Base-by-base conservation (phyloP, 1,140 invertebrate genomes). In the Cecropterus lyciades region DNA sequence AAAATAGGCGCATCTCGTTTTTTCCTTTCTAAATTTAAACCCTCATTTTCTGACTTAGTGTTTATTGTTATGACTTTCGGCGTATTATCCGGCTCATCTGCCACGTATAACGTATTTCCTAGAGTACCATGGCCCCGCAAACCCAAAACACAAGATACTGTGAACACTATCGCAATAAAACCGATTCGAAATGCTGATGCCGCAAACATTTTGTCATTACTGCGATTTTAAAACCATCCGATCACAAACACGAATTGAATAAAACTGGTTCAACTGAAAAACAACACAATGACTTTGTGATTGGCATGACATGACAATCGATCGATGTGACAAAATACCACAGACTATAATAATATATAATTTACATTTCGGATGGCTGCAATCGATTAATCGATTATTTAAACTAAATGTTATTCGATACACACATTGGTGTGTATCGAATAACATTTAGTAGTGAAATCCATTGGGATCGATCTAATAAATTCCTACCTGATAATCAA, bases 181-280 rank as follows among this genome's bases (percentile, higher is more conserved):
- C 75, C 66, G 65, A 85, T 70, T 79, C 77, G 64, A 78, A 72
- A 80, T 80, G 74, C 72, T 80, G 84, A 80, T 68, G 69, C 53
- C 72, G 80, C 73, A 74, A 84, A 82, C 89, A 91, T 91, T 85
- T 91, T 91, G 85, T 80, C 67, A 86, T 89, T 83, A 91, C 85
- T 87, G 80, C 84, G 81, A 84, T 68, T 72, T 71, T 67, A 69
- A 73, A 72, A 56, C 68, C 79, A 79, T 68, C 76, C 73, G 62
- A 57, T 46, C 72, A 51, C 69, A 71, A 69, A 63, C 65, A 60
- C 64, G 70, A 80, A 70, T 78, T 71, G 67, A 76, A 74, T 27
- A 70, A 73, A 75, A 85, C 80, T 80, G 72, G 67, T 42, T 62
- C 40, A 45, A 68, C 27, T 67, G 52, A 49, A 49, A 45, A 68